Conservation (phyloP, 2,888 invertebrate genomes). For the Nomada fucata region DNA sequence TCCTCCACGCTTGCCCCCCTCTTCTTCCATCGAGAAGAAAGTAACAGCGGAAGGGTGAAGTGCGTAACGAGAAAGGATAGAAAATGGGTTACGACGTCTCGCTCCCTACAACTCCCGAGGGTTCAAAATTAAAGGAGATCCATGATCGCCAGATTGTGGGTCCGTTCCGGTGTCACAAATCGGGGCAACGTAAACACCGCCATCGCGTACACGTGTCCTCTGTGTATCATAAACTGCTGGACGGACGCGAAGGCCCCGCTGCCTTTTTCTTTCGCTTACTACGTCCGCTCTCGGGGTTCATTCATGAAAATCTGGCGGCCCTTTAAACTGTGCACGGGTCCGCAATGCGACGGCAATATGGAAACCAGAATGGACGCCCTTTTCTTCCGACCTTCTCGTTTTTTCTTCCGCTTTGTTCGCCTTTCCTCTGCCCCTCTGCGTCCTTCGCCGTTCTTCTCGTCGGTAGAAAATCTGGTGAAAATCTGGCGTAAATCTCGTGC, state of each 20-base stretch:
- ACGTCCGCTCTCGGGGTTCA: constrained; percentile 61
- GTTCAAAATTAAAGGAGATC: not conserved
- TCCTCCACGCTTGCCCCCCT: too few species aligned
- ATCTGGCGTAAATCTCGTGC: too few species aligned
- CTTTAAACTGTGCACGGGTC: constrained; percentile 38
- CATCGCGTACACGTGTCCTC: constrained; percentile 75
- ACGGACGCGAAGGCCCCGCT: constrained; percentile 48
- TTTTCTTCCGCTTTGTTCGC: not conserved
- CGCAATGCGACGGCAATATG: not conserved
- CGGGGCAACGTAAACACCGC: constrained; percentile 74
- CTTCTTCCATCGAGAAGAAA: not conserved
- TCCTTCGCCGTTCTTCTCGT: too few species aligned
- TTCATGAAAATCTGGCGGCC: constrained; percentile 59
- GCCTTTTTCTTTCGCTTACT: constrained; percentile 60
- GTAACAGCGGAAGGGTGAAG: not conserved
- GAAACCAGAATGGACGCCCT: not conserved
- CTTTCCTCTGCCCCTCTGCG: too few species aligned
- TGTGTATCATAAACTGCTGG: constrained; percentile 68
- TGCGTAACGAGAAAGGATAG: not conserved
- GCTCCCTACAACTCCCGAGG: not conserved
- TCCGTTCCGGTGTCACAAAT: constrained; percentile 59
- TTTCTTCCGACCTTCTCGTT: not conserved
- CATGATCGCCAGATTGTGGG: constrained; percentile 46
- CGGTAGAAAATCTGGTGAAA: too few species aligned
- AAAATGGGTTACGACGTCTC: not conserved